Conservation (phyloP, 2,113 vertebrate genomes). For the Conger conger region DNA sequence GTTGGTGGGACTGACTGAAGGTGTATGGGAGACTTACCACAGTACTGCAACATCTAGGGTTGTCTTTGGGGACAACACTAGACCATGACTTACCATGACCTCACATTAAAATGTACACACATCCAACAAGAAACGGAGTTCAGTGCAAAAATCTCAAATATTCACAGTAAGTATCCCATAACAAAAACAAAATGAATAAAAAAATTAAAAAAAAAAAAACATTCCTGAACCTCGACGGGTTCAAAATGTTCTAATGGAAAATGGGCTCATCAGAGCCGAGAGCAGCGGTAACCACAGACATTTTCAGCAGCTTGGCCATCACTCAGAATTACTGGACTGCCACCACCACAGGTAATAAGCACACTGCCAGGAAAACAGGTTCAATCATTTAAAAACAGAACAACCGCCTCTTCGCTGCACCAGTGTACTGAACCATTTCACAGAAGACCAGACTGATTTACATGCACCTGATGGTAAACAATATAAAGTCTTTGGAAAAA, state of each 20-base stretch:
- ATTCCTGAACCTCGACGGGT: not conserved
- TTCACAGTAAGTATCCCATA: not conserved
- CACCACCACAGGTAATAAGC: not conserved
- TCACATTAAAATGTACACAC: not conserved
- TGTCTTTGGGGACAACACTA: not conserved
- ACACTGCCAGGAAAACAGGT: not conserved
- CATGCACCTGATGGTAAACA: not conserved
- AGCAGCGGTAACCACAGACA: not conserved
- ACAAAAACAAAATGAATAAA: too few species aligned
- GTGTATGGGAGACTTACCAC: too few species aligned
- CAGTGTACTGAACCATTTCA: not conserved
- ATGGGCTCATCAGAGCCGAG: not conserved
- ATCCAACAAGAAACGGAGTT: not conserved
- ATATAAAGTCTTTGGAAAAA: too few species aligned
- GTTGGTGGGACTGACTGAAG: too few species aligned
- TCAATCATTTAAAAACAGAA: not conserved
- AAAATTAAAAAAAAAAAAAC: too few species aligned
- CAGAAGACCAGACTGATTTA: not conserved
- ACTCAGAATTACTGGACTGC: not conserved
- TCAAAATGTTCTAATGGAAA: not conserved
- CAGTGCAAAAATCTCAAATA: not conserved
- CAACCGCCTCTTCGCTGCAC: not conserved
- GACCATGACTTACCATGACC: too few species aligned
- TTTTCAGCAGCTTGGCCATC: not conserved
- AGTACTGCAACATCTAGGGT: too few species aligned